Evolutionary conservation across 53 echinoderm and acorn worm species (phyloP).

Genomic region (Apostichopus leukothele): DNA sequence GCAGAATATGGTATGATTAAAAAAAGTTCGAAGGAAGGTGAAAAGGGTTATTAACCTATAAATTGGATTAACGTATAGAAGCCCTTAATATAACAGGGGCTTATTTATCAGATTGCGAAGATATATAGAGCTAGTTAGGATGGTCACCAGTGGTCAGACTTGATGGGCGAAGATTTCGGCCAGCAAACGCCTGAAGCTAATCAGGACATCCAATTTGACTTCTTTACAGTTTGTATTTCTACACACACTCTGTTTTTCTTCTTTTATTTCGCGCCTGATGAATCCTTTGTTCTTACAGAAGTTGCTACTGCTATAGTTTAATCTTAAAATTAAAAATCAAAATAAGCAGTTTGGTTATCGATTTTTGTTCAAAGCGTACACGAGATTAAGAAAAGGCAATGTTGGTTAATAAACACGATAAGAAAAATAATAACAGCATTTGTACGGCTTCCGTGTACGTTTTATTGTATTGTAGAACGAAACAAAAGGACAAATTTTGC

Average conservation of each 20-base stretch:
- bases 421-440: no score
- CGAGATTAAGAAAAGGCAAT: neutral
- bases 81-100: conserved; percentile 21
- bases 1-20: conserved; percentile 8
- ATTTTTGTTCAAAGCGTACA: neutral
- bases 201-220: neutral
- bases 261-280: neutral
- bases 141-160: no score
- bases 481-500: no score
- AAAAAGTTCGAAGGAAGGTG: conserved; percentile 24
- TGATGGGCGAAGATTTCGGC: no score
- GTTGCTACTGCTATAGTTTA: no score
- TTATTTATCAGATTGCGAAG: conserved; percentile 30
- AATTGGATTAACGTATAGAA: conserved; percentile 24
- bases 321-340: neutral
- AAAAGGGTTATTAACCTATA: conserved; percentile 35
- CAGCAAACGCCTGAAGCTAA: neutral
- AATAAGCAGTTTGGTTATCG: neutral
- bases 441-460: no score
- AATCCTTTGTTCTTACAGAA: neutral
- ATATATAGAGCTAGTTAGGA: neutral
- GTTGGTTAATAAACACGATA: no score
- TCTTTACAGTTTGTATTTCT: no score
- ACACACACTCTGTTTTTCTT: no score
- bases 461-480: no score